These are phyloP conservation scores for Halocynthia roretzi DNA, from an alignment of 23 tunicate genomes.

Conservation along the genomic window DNA sequence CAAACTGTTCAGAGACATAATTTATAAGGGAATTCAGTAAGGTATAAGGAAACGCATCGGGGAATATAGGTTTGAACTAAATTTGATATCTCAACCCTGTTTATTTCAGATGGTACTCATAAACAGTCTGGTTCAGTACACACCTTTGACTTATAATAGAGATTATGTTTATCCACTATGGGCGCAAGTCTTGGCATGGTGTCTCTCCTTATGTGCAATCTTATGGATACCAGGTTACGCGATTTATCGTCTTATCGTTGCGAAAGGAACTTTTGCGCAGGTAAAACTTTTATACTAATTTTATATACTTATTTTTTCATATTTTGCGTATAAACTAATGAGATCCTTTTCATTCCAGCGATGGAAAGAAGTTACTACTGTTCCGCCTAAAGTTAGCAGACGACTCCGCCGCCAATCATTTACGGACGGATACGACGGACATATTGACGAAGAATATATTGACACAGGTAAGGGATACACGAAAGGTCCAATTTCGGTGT, in stretches of 20 bases:
- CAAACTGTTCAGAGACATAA: too few relatives aligned
- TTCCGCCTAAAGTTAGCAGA: not conserved
- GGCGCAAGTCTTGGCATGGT: constrained; percentile 48
- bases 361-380: constrained; percentile 15
- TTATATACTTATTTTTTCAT: not conserved
- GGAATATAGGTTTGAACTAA: not conserved
- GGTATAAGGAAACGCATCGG: too few relatives aligned
- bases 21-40: too few relatives aligned
- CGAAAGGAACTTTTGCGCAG: constrained; percentile 36
- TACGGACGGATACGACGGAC: too few relatives aligned
- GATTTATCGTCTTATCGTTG: constrained; percentile 26
- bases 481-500: too few relatives aligned
- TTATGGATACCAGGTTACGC: constrained; percentile 60
- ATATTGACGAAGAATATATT: too few relatives aligned
- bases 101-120: constrained; percentile 34
- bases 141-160: constrained; percentile 44
- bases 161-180: constrained; percentile 39
- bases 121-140: constrained; percentile 41
- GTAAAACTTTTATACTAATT: not conserved
- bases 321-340: not conserved
- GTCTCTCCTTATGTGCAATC: constrained; percentile 35
- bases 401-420: not conserved
- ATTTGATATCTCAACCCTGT: not conserved
- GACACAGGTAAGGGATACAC: too few relatives aligned
- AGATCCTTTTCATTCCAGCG: not conserved